These are phyloP conservation scores for Mobula hypostoma DNA, from an alignment of 2,113 vertebrate species.

Conservation along the genomic window DNA sequence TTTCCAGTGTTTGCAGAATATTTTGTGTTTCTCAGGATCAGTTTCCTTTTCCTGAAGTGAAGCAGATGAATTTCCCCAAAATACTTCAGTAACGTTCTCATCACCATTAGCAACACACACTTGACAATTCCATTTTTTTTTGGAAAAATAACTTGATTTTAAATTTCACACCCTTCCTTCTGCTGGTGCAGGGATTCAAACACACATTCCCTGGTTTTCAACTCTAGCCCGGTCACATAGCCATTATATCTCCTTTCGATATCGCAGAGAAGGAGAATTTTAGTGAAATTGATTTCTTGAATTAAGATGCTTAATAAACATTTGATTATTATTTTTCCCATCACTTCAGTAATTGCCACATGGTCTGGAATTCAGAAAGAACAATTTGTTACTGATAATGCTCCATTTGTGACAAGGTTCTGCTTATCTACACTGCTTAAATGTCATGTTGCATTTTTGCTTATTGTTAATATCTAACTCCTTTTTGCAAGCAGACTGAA, in stretches of 20 bases:
- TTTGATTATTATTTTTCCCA: neutral
- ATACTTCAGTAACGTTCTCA: too few species aligned
- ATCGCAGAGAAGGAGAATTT: neutral
- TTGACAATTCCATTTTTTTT: too few species aligned
- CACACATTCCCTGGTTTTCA: too few species aligned
- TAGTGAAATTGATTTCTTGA: neutral
- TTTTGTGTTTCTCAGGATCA: too few species aligned
- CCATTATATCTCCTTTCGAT: neutral
- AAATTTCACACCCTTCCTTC: too few species aligned
- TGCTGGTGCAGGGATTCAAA: too few species aligned
- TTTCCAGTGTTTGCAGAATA: too few species aligned
- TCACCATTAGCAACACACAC: too few species aligned
- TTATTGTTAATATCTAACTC: neutral
- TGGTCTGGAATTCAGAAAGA: neutral
- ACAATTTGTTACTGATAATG: neutral
- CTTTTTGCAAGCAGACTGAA: neutral
- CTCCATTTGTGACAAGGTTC: neutral
- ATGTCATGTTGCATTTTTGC: neutral
- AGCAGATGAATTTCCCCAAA: too few species aligned
- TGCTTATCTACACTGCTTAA: neutral
- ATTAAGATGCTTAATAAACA: neutral
- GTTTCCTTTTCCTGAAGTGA: too few species aligned
- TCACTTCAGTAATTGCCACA: neutral
- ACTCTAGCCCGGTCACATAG: too few species aligned
- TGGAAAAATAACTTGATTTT: too few species aligned